Conservation (phyloP, 2,797 vertebrate species). For the Clarias platycephalus region DNA sequence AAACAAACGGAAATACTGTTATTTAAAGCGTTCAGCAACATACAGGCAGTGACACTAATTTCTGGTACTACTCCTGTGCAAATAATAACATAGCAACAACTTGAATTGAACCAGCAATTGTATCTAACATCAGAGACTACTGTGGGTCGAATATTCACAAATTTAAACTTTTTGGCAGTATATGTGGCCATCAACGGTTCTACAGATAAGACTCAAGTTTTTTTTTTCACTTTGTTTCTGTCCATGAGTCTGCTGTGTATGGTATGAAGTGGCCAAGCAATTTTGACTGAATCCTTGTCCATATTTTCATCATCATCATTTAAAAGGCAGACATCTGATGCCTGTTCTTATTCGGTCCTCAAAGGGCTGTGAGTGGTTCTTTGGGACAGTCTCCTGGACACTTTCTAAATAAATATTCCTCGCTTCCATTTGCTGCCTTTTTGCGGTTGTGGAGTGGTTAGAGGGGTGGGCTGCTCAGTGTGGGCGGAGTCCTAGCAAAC, state of each 20-base stretch:
- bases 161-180: conserved; percentile 99
- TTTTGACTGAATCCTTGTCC: conserved; percentile 77
- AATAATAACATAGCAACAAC: conserved; percentile 99
- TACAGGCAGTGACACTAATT: conserved; percentile 98
- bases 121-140: conserved; percentile 98
- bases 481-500: conserved; percentile 66
- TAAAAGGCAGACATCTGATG: conserved; percentile 85
- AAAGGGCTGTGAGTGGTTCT: conserved; percentile 97
- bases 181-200: conserved; percentile 80
- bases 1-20: conserved; percentile 66
- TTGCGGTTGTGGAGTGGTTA: conserved; percentile 88
- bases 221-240: conserved; percentile 71
- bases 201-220: conserved; percentile 88
- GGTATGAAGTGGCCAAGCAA: conserved; percentile 83
- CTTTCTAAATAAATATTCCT: conserved; percentile 99
- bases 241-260: conserved; percentile 84
- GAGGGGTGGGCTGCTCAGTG: conserved; percentile 62
- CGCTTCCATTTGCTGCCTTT: conserved; percentile 91
- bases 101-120: conserved; percentile 99
- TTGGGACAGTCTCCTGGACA: conserved; percentile 86
- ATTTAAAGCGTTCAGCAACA: conserved; percentile 90
- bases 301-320: conserved; percentile 40
- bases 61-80: conserved; percentile 99
- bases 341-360: conserved; percentile 85
- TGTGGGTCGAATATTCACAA: conserved; percentile 98